Conservation (phyloP, 1,140 invertebrate genomes). For the Triops cancriformis region DNA sequence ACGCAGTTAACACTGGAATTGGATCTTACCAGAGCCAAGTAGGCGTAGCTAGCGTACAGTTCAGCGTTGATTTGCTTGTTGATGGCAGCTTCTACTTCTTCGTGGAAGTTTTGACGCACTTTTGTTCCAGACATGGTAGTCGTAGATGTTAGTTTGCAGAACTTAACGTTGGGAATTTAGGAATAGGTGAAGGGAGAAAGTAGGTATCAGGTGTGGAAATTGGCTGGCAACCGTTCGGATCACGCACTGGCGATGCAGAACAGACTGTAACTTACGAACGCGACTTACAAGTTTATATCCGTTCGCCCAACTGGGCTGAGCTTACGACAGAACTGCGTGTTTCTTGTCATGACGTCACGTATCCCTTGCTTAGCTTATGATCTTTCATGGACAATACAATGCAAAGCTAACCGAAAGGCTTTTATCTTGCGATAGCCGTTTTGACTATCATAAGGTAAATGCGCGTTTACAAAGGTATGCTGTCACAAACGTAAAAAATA, state of each 20-base stretch:
- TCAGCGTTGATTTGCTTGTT: slow-evolving; percentile 57
- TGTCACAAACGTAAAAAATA: too few relatives aligned
- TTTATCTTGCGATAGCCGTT: too few relatives aligned
- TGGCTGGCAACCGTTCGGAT: neutral
- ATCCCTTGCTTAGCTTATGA: neutral
- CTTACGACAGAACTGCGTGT: neutral
- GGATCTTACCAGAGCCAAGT: slow-evolving; percentile 45
- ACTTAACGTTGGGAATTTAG: neutral
- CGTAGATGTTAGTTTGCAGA: neutral
- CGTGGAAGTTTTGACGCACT: slow-evolving; percentile 46
- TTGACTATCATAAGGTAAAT: too few relatives aligned
- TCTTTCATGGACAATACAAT: neutral
- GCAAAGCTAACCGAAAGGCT: neutral
- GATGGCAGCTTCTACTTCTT: slow-evolving; percentile 46
- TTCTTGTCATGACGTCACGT: neutral
- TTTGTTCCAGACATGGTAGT: slow-evolving; percentile 10
- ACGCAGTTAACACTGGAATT: neutral
- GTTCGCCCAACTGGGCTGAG: neutral
- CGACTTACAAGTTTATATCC: neutral
- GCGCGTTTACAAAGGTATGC: too few relatives aligned
- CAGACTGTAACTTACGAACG: neutral
- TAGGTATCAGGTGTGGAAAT: neutral
- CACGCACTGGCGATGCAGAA: slow-evolving; percentile 29
- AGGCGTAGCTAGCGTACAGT: slow-evolving; percentile 51
- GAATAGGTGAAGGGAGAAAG: neutral